These are phyloP conservation scores for Apodemia mormo DNA, from an alignment of 2,888 invertebrate species.

Conservation along the genomic window DNA sequence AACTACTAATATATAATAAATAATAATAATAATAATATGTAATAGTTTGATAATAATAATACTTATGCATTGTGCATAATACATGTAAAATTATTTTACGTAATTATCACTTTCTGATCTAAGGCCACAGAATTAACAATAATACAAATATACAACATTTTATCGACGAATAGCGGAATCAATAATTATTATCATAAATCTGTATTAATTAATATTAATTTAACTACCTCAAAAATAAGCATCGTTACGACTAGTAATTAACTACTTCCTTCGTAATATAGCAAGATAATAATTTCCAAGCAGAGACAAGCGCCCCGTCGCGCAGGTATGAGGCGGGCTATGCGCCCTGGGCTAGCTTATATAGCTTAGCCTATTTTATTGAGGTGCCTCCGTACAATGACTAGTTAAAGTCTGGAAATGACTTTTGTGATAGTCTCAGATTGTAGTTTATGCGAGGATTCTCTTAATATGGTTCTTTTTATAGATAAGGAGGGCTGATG, in stretches of 20 bases:
- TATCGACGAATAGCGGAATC: background rate
- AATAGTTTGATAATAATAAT: too few species aligned
- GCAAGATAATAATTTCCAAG: conserved; percentile 40
- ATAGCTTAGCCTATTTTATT: conserved; percentile 11
- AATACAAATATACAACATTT: too few species aligned
- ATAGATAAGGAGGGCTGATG: background rate
- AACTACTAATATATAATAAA: too few species aligned
- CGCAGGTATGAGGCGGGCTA: background rate
- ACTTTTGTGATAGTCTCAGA: conserved; percentile 2
- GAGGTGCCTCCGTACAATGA: background rate
- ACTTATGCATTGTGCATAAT: too few species aligned
- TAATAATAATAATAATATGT: too few species aligned
- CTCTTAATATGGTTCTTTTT: background rate
- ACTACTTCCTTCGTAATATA: background rate
- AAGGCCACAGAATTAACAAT: too few species aligned
- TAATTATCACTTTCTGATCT: too few species aligned
- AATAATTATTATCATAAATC: too few species aligned
- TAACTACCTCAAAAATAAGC: background rate
- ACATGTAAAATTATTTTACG: too few species aligned
- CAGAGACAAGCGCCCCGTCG: conserved; percentile 50
- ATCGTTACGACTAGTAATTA: background rate
- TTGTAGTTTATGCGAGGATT: conserved; percentile 3
- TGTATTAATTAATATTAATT: background rate
- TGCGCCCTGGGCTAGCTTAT: background rate
- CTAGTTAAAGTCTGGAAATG: conserved; percentile 3